phyloP scores from a whole-genome alignment of 2,797 vertebrate genomes.

The Poecile montanus region DNA sequence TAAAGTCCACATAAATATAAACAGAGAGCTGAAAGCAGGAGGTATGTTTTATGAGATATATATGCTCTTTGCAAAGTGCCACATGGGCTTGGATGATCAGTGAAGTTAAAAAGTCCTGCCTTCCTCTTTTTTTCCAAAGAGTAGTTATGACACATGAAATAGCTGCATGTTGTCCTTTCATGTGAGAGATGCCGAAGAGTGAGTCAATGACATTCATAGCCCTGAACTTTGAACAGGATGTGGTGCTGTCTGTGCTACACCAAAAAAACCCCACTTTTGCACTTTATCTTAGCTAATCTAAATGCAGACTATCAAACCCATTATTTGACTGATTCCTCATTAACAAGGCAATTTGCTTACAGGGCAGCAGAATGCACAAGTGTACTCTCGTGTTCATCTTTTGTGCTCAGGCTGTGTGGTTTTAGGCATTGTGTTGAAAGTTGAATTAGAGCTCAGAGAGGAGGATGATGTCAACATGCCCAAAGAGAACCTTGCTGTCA shows the following conservation, averaged over 20 bases:
- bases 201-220: neutral
- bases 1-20: neutral
- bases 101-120: neutral
- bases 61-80: neutral
- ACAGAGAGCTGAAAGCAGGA: neutral
- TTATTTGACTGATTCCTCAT: conserved; percentile 59
- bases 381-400: conserved; percentile 41
- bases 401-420: conserved; percentile 8
- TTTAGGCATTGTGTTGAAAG: conserved; percentile 57
- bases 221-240: neutral
- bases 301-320: conserved; percentile 20
- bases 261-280: neutral
- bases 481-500: conserved; percentile 24
- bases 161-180: neutral
- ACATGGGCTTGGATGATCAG: neutral
- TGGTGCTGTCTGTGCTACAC: neutral
- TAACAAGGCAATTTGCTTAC: conserved; percentile 65
- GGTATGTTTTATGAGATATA: neutral
- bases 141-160: neutral
- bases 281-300: conserved; percentile 34
- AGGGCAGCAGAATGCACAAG: conserved; percentile 51
- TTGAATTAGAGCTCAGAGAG: conserved; percentile 54
- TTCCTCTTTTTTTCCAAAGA: neutral
- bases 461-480: conserved; percentile 58
- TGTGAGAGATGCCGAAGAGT: neutral